Conservation (phyloP, 2,888 invertebrate species). For the Drosophila anomalipes region DNA sequence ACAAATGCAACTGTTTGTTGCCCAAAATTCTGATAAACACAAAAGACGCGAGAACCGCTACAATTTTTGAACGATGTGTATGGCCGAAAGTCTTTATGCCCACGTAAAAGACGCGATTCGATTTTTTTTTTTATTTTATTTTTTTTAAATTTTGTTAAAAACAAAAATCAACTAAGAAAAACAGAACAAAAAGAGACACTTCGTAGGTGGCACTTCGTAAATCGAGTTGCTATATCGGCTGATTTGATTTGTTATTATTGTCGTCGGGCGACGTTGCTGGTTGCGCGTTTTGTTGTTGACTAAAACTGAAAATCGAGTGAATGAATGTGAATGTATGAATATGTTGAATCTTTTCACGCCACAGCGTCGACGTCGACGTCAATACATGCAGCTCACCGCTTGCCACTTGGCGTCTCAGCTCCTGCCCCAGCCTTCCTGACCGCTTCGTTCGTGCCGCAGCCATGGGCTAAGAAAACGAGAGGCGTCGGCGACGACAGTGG, state of each 20-base stretch:
- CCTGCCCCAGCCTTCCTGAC: neutral
- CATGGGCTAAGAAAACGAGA: conserved; percentile 24
- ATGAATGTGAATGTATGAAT: conserved; percentile 40
- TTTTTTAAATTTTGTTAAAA: neutral
- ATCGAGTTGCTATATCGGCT: neutral
- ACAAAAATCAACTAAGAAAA: neutral
- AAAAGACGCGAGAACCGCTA: neutral
- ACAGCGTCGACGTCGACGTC: conserved; percentile 31
- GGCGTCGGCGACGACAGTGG: conserved; percentile 16
- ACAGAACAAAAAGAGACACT: neutral
- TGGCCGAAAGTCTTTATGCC: neutral
- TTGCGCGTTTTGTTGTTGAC: conserved; percentile 68
- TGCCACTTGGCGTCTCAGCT: conserved; percentile 11
- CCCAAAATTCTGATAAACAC: conserved; percentile 6
- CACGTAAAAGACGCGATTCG: neutral
- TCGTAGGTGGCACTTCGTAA: conserved; percentile 1
- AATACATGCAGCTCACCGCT: conserved; percentile 30
- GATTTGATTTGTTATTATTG: conserved; percentile 21
- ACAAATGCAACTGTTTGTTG: conserved; percentile 23
- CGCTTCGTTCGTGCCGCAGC: neutral
- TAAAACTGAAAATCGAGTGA: conserved; percentile 58
- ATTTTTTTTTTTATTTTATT: neutral
- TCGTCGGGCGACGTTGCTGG: conserved; percentile 45
- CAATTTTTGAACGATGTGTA: neutral
- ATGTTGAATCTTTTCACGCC: conserved; percentile 51